Evolutionary conservation across 2,888 invertebrate genomes (phyloP).

Genomic region (Andrena haemorrhoa): DNA sequence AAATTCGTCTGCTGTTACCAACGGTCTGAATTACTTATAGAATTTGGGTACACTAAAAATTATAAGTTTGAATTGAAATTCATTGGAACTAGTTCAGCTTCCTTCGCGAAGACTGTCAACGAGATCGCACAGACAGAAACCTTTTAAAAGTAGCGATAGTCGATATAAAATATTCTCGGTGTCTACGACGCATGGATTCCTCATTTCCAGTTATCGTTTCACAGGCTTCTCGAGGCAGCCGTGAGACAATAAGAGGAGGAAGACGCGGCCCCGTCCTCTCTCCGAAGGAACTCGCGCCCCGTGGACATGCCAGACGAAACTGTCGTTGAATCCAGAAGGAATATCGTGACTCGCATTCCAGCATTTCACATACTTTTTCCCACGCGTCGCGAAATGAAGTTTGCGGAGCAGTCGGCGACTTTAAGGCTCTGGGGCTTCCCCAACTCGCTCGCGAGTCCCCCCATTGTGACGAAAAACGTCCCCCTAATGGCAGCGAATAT

Average conservation of each 20-base stretch:
- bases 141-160: too few species aligned
- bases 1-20: too few species aligned
- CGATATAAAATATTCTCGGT: slow-evolving; percentile 9
- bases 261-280: slow-evolving; percentile 1
- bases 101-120: too few species aligned
- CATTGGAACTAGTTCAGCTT: too few species aligned
- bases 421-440: slow-evolving; percentile 61
- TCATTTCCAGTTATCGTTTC: slow-evolving; percentile 47
- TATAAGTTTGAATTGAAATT: too few species aligned
- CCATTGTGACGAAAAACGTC: slow-evolving; percentile 56
- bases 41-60: too few species aligned
- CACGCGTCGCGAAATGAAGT: slow-evolving; percentile 68
- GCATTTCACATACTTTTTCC: slow-evolving; percentile 67
- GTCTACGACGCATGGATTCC: neutral
- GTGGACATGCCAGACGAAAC: slow-evolving; percentile 47
- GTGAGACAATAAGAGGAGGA: slow-evolving; percentile 35
- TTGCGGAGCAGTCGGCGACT: slow-evolving; percentile 68
- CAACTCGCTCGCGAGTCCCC: slow-evolving; percentile 46
- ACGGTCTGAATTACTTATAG: too few species aligned
- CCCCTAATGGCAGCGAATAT: slow-evolving; percentile 38
- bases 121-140: too few species aligned
- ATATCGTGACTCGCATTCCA: slow-evolving; percentile 68
- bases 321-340: slow-evolving; percentile 62
- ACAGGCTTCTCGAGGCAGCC: slow-evolving; percentile 19
- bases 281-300: slow-evolving; percentile 19